A percentile compares a stretch with the other conserved stretches of the same genome.
Evolutionary conservation across 2,113 vertebrate species (phyloP).

Genomic region (Pardalotus punctatus): DNA sequence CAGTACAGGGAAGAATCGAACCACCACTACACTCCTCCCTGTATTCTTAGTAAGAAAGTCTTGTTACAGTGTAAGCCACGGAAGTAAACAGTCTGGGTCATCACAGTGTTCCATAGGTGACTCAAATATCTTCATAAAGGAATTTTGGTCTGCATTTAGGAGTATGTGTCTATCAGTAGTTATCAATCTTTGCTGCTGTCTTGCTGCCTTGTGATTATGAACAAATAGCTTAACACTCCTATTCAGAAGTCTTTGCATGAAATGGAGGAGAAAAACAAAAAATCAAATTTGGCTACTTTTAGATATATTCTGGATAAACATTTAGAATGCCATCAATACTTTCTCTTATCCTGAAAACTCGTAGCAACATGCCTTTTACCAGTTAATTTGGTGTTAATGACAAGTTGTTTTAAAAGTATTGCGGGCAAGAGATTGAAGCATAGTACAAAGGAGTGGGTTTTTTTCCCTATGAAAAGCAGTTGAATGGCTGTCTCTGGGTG

Average conservation of each 20-base stretch:
- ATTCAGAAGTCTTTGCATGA: neutral
- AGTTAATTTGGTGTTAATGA: neutral
- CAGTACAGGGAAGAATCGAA: neutral
- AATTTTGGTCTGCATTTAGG: neutral
- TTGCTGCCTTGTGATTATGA: neutral
- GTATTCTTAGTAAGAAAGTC: neutral
- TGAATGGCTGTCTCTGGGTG: neutral
- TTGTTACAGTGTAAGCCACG: neutral
- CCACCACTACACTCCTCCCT: too few species aligned
- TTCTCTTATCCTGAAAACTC: neutral
- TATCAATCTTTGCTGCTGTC: neutral
- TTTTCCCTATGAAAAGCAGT: neutral
- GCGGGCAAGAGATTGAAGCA: neutral
- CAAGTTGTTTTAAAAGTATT: neutral
- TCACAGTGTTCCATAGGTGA: neutral
- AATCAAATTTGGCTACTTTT: neutral
- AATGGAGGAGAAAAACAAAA: neutral
- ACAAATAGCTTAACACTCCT: neutral
- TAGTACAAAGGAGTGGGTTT: rapidly evolving
- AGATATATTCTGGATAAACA: neutral
- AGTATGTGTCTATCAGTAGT: neutral
- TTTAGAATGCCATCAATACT: neutral
- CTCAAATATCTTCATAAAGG: neutral
- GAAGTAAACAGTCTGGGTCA: neutral
- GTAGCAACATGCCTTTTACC: neutral